phyloP scores from a whole-genome alignment of 2,888 invertebrate genomes.

The Drosophila peninsularis region DNA sequence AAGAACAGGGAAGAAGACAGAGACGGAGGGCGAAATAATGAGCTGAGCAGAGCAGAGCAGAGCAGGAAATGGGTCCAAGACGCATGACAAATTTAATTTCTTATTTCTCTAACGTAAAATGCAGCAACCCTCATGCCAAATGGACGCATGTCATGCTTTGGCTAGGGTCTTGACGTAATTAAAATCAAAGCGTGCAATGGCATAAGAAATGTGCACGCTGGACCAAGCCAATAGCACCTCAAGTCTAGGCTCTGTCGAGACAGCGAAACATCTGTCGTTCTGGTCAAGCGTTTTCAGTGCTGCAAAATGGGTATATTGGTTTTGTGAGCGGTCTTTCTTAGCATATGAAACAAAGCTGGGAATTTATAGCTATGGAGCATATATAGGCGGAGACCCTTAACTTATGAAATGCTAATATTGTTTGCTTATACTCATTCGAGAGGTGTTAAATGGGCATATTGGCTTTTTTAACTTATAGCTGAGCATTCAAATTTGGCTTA shows the following conservation, averaged over 20 bases:
- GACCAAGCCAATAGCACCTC: constrained; percentile 5
- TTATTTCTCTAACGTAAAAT: constrained; percentile 64
- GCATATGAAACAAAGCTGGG: neutral
- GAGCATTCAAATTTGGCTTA: no score
- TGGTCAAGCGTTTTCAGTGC: constrained; percentile 38
- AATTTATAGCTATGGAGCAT: neutral
- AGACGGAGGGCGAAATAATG: constrained; percentile 31
- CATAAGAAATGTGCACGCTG: constrained; percentile 46
- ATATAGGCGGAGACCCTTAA: neutral
- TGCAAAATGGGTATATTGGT: neutral
- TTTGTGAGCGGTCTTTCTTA: neutral
- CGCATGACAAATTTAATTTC: constrained; percentile 81
- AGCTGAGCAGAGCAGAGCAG: constrained; percentile 4
- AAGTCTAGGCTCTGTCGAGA: neutral
- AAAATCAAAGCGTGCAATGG: constrained; percentile 76
- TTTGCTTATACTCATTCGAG: no score
- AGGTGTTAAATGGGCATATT: no score
- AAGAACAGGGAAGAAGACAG: constrained; percentile 14
- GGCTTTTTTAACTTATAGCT: no score
- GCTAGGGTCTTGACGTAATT: constrained; percentile 54
- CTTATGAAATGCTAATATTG: neutral
- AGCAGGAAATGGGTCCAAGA: constrained; percentile 46
- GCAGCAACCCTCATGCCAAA: constrained; percentile 55
- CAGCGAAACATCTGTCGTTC: constrained; percentile 39
- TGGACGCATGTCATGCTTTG: constrained; percentile 66